Base-by-base conservation (phyloP, 2,113 vertebrate species). In the Chaetodon auriga region DNA sequence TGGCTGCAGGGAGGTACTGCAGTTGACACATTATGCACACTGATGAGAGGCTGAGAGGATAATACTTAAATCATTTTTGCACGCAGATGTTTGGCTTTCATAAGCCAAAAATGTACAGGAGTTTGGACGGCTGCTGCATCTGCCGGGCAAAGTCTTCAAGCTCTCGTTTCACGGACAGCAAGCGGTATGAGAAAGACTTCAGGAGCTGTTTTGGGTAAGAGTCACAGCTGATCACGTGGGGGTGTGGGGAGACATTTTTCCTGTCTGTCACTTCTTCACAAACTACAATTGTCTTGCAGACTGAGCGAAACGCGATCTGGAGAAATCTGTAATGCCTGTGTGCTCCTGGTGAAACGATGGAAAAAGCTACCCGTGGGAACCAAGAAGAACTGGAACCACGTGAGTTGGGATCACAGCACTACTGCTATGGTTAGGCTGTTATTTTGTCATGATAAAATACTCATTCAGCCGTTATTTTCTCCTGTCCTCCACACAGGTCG, bases 341-440 rank as follows among this genome's bases (percentile, higher is more conserved):
- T 99, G 19, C 97, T 99, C 66, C 92, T 99, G 83, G 98, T 99
- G 91, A 99, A 99, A 90, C 95, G 98, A 70, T 99, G 98, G 98
- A 99, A 99, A 93, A 99, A 99, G 87, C 94, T 99, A 53, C 98
- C 98, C 0, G 97, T 96, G 57, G 98, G 97, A 78, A 99, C 98
- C 2, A 99, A 99, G 94, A 99, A 99, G 91, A 99, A 99, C 94
- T 99, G 98, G 98, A 99, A 99, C 94, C 98, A 99, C 0, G 98
- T 99, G 93, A 94, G 93, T 90, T 11, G 48, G 30, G 6, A 21
- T 68, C 2, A 2, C 25, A 11, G 12, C 12, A 1, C 23, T 57
- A 16, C 7, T 19, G 1, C 38, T 51, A 23, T 63, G 23, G 1
- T 30, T 2, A 15, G 46, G 6, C 3, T 63, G 7, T 15, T 41